These are phyloP conservation scores for Tachystola acroxantha DNA, from an alignment of 2,888 invertebrate genomes.

Conservation along the genomic window DNA sequence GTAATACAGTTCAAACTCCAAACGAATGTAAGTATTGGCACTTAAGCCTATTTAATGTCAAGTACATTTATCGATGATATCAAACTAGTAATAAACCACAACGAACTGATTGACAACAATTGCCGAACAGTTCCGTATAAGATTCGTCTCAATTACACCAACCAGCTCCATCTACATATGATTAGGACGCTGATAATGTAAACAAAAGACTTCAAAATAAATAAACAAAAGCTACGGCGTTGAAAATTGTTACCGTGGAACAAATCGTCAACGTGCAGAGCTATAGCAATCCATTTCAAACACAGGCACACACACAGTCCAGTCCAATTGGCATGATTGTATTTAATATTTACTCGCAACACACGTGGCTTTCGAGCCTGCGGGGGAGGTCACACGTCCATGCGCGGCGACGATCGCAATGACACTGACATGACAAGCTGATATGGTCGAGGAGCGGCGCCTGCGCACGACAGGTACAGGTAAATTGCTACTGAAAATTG, in stretches of 20 bases:
- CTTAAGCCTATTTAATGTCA: not conserved
- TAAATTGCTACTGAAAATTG: conserved; percentile 59
- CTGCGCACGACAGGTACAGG: conserved; percentile 50
- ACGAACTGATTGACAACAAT: conserved; percentile 13
- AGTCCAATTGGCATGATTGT: conserved; percentile 35
- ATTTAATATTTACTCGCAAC: conserved; percentile 65
- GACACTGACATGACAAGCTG: conserved; percentile 44
- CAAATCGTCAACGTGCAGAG: conserved; percentile 28
- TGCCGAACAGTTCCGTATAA: conserved; percentile 7
- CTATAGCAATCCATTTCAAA: conserved; percentile 56
- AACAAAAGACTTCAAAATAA: conserved; percentile 13
- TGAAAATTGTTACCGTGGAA: conserved; percentile 35
- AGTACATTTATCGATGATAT: not conserved
- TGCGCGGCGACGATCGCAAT: conserved; percentile 35
- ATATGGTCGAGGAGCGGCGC: conserved; percentile 38
- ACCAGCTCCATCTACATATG: no score
- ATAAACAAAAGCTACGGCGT: conserved; percentile 46
- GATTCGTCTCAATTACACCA: conserved; percentile 9
- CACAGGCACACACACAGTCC: conserved; percentile 25
- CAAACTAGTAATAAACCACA: not conserved
- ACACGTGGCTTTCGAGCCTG: conserved; percentile 40
- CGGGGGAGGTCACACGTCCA: conserved; percentile 36
- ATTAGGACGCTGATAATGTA: not conserved
- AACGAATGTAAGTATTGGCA: not conserved
- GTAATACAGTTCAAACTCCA: no score